Evolutionary conservation across 2,113 vertebrate genomes (phyloP).

Genomic region (Ceyx cyanopectus): DNA sequence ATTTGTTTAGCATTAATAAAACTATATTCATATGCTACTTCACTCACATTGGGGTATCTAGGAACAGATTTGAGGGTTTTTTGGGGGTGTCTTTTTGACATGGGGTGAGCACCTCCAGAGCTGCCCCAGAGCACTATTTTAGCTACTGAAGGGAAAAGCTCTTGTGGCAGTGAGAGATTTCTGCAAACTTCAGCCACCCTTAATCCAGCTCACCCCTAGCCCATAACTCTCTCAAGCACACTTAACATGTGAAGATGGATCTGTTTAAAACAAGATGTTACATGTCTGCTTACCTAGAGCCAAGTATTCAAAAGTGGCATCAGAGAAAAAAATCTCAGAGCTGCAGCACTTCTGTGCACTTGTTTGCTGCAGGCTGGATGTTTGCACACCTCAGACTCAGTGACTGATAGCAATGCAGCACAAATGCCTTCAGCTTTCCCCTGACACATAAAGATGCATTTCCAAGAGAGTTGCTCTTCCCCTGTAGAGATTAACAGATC

Average conservation of each 20-base stretch:
- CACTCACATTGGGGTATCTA: not conserved
- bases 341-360: not conserved
- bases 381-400: not conserved
- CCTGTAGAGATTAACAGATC: not conserved
- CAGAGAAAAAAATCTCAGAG: not conserved
- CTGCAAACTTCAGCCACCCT: not conserved
- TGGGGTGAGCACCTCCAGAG: not conserved
- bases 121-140: not conserved
- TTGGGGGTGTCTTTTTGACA: not conserved
- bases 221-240: not conserved
- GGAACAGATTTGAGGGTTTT: not conserved
- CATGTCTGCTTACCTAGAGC: slow-evolving; percentile 25
- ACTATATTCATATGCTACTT: not conserved
- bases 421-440: not conserved
- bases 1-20: not conserved
- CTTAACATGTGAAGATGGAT: slow-evolving; percentile 5
- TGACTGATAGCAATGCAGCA: not conserved
- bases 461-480: not conserved
- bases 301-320: slow-evolving; percentile 55
- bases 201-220: slow-evolving; percentile 21
- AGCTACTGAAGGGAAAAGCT: not conserved
- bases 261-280: slow-evolving; percentile 46
- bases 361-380: not conserved
- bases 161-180: not conserved
- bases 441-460: not conserved